Conservation (phyloP, 2,797 vertebrate genomes). For the Betta splendens region DNA sequence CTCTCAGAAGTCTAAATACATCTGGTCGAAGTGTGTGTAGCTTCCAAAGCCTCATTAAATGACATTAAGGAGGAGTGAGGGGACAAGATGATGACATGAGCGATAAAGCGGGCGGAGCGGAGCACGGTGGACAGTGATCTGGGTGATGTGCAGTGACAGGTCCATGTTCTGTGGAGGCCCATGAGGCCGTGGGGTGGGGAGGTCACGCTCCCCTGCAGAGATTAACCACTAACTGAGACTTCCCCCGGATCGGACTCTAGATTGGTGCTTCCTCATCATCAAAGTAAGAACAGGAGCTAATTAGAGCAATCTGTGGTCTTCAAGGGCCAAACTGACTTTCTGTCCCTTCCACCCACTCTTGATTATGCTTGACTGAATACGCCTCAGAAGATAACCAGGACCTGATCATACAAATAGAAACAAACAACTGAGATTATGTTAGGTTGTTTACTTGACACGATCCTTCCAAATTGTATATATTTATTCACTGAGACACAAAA, state of each 20-base stretch:
- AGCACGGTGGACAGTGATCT: slow-evolving; percentile 37
- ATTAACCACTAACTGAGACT: slow-evolving; percentile 34
- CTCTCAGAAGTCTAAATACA: slow-evolving; percentile 27
- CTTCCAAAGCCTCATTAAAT: slow-evolving; percentile 1
- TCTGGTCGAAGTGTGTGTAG: not conserved
- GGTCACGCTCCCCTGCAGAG: slow-evolving; percentile 21
- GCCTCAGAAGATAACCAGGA: too few species aligned
- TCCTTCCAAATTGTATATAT: too few species aligned
- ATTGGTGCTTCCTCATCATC: slow-evolving; percentile 13
- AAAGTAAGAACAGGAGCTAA: slow-evolving; percentile 10
- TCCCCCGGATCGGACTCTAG: slow-evolving; percentile 20
- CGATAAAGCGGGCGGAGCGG: slow-evolving; percentile 1
- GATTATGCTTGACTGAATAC: too few species aligned
- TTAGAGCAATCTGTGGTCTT: too few species aligned
- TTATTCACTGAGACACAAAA: too few species aligned
- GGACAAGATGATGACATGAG: slow-evolving; percentile 3
- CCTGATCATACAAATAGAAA: slow-evolving; percentile 11
- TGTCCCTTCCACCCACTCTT: too few species aligned
- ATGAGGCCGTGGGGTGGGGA: slow-evolving; percentile 55
- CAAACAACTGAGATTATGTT: too few species aligned
- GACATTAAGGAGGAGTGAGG: not conserved
- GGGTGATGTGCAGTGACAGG: slow-evolving; percentile 34
- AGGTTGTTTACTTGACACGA: too few species aligned
- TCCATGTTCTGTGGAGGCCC: slow-evolving; percentile 22
- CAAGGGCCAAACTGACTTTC: too few species aligned